A percentile compares a stretch with the other conserved stretches of the same genome.
Conservation (phyloP, 23 tunicate species). For the Halocynthia roretzi region DNA sequence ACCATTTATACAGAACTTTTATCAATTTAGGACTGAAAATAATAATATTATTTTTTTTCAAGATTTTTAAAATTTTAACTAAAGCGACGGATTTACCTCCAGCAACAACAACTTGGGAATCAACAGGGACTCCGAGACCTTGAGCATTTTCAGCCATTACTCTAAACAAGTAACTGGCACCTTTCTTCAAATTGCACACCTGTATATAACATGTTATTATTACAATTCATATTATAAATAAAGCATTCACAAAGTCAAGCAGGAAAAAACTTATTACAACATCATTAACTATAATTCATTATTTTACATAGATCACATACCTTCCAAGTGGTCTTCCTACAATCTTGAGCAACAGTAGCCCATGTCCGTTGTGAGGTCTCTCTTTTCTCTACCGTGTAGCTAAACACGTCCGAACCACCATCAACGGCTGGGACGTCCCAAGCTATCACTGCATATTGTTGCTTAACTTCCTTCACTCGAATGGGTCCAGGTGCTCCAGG, state of each 20-base stretch:
- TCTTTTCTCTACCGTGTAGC: conserved; percentile 36
- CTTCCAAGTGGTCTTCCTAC: conserved; percentile 9
- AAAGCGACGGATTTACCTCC: not conserved
- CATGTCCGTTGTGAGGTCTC: conserved; percentile 38
- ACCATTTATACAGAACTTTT: no score
- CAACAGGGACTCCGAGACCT: conserved; percentile 34
- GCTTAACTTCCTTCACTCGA: conserved; percentile 54
- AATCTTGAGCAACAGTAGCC: conserved; percentile 32
- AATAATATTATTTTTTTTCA: no score
- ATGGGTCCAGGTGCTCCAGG: conserved; percentile 70
- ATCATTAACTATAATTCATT: no score
- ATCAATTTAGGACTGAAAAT: no score
- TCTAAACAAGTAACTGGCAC: conserved; percentile 36
- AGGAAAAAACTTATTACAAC: not conserved
- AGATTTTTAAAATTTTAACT: no score
- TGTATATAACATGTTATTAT: not conserved
- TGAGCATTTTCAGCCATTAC: conserved; percentile 50
- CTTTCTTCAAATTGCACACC: conserved; percentile 18
- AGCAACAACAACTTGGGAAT: conserved; percentile 17
- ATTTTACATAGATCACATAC: not conserved
- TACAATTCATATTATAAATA: not conserved
- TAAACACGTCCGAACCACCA: conserved; percentile 39
- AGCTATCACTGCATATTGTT: conserved; percentile 22
- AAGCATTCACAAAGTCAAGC: not conserved
- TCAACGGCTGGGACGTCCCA: conserved; percentile 33